A percentile compares a stretch with the other conserved stretches of the same genome.
These are phyloP conservation scores for Drosophila cracens DNA, from an alignment of 2,888 invertebrate species.

Conservation along the genomic window DNA sequence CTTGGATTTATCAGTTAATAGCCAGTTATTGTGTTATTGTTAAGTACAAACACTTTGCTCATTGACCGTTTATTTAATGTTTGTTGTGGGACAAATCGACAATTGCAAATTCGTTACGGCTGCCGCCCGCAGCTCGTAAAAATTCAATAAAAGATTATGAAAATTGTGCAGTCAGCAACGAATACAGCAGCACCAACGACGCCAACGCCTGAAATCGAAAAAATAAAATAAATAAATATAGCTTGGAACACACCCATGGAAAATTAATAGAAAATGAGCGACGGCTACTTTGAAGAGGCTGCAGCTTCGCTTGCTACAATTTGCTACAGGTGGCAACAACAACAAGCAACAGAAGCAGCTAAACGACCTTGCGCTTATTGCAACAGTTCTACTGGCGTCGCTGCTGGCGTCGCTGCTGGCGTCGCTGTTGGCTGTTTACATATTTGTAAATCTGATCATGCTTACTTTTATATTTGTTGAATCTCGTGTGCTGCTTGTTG, in stretches of 20 bases:
- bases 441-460: conserved; percentile 36
- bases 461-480: conserved; percentile 28
- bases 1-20: conserved; percentile 34
- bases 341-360: conserved; percentile 20
- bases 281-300: conserved; percentile 59
- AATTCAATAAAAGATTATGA: conserved; percentile 71
- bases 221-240: conserved; percentile 10
- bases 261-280: conserved; percentile 53
- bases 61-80: conserved; percentile 63
- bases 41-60: conserved; percentile 66
- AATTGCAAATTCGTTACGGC: conserved; percentile 62
- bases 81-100: conserved; percentile 52
- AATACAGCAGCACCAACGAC: conserved; percentile 23
- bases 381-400: conserved; percentile 45
- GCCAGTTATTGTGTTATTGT: conserved; percentile 40
- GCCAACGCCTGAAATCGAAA: conserved; percentile 55
- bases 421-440: conserved; percentile 45
- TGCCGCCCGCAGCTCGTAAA: conserved; percentile 65
- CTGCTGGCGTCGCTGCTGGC: conserved; percentile 27
- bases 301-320: conserved; percentile 68
- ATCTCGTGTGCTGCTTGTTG: conserved; percentile 14
- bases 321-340: conserved; percentile 66
- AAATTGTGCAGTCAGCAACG: conserved; percentile 64
- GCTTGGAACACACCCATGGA: conserved; percentile 64
- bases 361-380: conserved; percentile 80